These are phyloP conservation scores for Empis livida DNA, from an alignment of 2,888 invertebrate species.

Conservation along the genomic window DNA sequence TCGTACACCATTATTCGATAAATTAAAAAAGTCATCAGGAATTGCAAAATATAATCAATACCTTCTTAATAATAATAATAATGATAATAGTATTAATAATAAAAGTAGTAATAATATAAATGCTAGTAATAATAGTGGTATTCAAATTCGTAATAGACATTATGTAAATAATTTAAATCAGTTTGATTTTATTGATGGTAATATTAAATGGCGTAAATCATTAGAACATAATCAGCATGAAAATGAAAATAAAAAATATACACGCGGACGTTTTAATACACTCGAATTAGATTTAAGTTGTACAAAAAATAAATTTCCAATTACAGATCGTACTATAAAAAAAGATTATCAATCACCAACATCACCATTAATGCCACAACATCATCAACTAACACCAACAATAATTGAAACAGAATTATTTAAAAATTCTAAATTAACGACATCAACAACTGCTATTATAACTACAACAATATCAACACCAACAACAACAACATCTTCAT, in stretches of 20 bases:
- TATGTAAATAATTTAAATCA: background rate
- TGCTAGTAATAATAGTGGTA: conserved; percentile 6
- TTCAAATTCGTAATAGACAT: conserved; percentile 1
- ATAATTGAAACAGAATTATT: conserved; percentile 3
- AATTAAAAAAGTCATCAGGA: conserved; percentile 2
- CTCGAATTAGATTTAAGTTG: conserved; percentile 41
- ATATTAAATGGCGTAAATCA: conserved; percentile 1
- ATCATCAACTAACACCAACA: conserved; percentile 7
- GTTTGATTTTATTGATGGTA: conserved; percentile 8
- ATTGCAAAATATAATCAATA: conserved; percentile 6
- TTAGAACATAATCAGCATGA: conserved; percentile 9
- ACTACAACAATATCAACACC: conserved; percentile 1
- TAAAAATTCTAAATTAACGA: conserved; percentile 2
- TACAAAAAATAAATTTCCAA: conserved; percentile 47
- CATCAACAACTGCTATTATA: conserved; percentile 11
- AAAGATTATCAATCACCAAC: conserved; percentile 11
- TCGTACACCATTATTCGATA: background rate
- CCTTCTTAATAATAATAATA: background rate
- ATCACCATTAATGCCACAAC: background rate
- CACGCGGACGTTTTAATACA: conserved; percentile 32
- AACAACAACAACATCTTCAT: background rate
- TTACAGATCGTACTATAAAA: conserved; percentile 30
- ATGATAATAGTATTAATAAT: background rate
- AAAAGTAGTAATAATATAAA: background rate
- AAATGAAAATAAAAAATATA: conserved; percentile 28